These are phyloP conservation scores for Mythimna vitellina DNA, from an alignment of 2,888 invertebrate genomes.

Conservation along the genomic window DNA sequence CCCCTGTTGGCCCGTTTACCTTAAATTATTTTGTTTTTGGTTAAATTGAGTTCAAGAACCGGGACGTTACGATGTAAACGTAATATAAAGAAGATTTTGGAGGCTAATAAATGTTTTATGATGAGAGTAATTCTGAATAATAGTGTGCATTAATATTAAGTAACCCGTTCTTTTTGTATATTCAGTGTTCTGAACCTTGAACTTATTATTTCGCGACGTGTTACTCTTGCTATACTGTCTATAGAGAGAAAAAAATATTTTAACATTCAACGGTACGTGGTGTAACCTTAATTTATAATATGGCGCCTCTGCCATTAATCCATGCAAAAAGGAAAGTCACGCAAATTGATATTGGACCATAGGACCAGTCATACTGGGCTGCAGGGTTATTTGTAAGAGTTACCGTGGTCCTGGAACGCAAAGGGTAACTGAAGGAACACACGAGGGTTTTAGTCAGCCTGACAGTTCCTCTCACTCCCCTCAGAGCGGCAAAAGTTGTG, in stretches of 20 bases:
- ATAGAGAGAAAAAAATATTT: background rate
- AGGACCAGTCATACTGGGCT: background rate
- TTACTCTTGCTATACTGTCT: background rate
- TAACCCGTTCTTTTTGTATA: background rate
- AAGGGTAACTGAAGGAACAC: too few species aligned
- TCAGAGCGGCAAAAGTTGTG: too few species aligned
- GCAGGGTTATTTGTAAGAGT: too few species aligned
- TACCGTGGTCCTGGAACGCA: too few species aligned
- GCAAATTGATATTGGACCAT: background rate
- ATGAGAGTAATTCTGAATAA: background rate
- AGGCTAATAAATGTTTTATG: constrained; percentile 5
- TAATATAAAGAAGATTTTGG: background rate
- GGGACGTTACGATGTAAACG: background rate
- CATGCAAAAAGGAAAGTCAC: too few species aligned
- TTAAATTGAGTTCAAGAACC: constrained; percentile 1
- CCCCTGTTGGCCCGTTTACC: background rate
- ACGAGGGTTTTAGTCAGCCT: too few species aligned
- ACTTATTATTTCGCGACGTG: constrained; percentile 8
- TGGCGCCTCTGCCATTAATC: background rate
- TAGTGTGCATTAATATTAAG: background rate
- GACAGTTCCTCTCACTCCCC: too few species aligned
- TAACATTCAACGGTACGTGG: background rate
- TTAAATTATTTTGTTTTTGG: background rate
- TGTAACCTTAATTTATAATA: background rate
- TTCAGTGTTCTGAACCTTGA: background rate